Percentiles rank a stretch among this genome's conserved stretches.
Conservation (phyloP, 2,113 vertebrate genomes). For the Montifringilla adamsi region DNA sequence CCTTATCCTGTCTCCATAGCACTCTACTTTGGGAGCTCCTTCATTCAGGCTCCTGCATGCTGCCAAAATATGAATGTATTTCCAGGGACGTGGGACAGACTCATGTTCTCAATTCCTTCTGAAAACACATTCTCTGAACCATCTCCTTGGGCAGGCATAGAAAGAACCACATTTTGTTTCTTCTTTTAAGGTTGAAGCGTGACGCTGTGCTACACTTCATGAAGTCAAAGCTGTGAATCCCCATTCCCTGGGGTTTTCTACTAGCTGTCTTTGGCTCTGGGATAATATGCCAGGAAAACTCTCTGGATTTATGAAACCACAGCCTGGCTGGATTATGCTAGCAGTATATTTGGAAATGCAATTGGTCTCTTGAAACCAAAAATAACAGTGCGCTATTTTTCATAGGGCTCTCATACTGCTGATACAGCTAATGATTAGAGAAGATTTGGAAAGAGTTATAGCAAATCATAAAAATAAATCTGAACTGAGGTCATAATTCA, state of each 20-base stretch:
- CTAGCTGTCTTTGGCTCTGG: constrained; percentile 24
- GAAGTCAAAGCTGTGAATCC: constrained; percentile 40
- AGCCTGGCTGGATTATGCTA: constrained; percentile 43
- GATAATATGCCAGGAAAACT: constrained; percentile 37
- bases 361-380: constrained; percentile 61
- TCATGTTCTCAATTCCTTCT: neutral
- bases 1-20: neutral
- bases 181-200: neutral
- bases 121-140: neutral
- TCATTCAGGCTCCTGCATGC: neutral
- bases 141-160: neutral
- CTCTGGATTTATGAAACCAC: constrained; percentile 50
- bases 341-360: constrained; percentile 54
- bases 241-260: neutral
- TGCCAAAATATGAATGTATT: neutral
- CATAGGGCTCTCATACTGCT: constrained; percentile 18
- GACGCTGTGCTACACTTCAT: constrained; percentile 1
- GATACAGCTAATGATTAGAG: constrained; percentile 56
- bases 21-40: neutral
- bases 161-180: neutral
- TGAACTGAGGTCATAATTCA: constrained; percentile 37
- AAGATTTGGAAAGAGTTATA: constrained; percentile 37
- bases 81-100: neutral
- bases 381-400: constrained; percentile 32
- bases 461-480: constrained; percentile 48